phyloP scores from a whole-genome alignment of 2,113 vertebrate species.

The Rhegmatorhina hoffmannsi region DNA sequence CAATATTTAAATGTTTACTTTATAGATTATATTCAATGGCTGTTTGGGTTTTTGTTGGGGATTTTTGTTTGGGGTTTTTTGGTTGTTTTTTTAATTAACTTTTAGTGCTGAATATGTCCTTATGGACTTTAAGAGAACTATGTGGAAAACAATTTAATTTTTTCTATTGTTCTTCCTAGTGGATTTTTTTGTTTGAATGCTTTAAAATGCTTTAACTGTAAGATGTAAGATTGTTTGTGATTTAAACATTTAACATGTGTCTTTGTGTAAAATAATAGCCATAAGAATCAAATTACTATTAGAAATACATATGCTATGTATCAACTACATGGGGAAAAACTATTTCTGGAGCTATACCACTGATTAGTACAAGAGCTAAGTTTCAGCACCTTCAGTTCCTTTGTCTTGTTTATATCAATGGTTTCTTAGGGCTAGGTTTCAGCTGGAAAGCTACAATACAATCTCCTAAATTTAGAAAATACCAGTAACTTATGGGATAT shows the following conservation, averaged over 20 bases:
- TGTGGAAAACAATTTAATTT: constrained; percentile 87
- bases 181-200: constrained; percentile 27
- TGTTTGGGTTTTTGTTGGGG: constrained; percentile 64
- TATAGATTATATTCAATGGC: constrained; percentile 84
- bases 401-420: too few relatives aligned
- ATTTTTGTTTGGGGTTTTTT: constrained; percentile 48
- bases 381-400: too few relatives aligned
- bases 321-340: too few relatives aligned
- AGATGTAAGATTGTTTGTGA: background rate
- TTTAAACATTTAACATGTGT: background rate
- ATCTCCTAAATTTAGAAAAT: too few relatives aligned
- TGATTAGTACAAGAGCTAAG: too few relatives aligned
- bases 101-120: constrained; percentile 83
- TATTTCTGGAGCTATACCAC: too few relatives aligned
- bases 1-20: constrained; percentile 90
- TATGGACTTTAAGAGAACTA: constrained; percentile 85
- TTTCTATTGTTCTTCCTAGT: constrained; percentile 90
- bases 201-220: background rate
- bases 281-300: too few relatives aligned
- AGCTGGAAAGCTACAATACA: too few relatives aligned
- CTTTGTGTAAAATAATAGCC: background rate
- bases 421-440: too few relatives aligned
- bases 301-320: too few relatives aligned
- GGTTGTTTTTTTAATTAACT: background rate
- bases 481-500: background rate